phyloP scores from a whole-genome alignment of 2,888 invertebrate species.

The Synanthedon vespiformis region DNA sequence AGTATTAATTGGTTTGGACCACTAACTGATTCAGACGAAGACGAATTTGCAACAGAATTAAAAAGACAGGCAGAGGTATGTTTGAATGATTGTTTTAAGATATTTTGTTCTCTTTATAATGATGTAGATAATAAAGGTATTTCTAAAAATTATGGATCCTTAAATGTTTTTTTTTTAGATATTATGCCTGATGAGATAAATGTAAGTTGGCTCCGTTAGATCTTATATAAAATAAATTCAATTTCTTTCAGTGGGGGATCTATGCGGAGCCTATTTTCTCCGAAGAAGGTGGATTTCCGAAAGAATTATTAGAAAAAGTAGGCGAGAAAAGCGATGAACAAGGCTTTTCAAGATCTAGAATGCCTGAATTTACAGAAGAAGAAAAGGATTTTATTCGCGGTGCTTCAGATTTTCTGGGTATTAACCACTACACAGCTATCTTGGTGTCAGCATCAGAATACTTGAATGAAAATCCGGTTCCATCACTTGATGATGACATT shows the following conservation, averaged over 20 bases:
- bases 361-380: conserved; percentile 50
- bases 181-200: no score
- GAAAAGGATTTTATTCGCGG: conserved; percentile 62
- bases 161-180: no score
- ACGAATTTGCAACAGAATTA: conserved; percentile 30
- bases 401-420: background rate
- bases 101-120: background rate
- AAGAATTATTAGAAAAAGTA: conserved; percentile 40
- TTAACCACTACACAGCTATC: background rate
- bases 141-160: no score
- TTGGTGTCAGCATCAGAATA: background rate
- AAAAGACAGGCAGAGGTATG: conserved; percentile 9
- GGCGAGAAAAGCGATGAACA: conserved; percentile 39
- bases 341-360: conserved; percentile 40
- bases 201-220: no score
- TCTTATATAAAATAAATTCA: no score
- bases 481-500: conserved; percentile 2
- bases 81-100: no score
- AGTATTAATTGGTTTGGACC: conserved; percentile 40
- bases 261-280: conserved; percentile 53
- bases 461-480: background rate
- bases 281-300: conserved; percentile 60
- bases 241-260: conserved; percentile 19
- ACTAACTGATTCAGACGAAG: conserved; percentile 25
- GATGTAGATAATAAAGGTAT: background rate